Conservation (phyloP, 2,113 vertebrate species). For the Cebidichthys violaceus region DNA sequence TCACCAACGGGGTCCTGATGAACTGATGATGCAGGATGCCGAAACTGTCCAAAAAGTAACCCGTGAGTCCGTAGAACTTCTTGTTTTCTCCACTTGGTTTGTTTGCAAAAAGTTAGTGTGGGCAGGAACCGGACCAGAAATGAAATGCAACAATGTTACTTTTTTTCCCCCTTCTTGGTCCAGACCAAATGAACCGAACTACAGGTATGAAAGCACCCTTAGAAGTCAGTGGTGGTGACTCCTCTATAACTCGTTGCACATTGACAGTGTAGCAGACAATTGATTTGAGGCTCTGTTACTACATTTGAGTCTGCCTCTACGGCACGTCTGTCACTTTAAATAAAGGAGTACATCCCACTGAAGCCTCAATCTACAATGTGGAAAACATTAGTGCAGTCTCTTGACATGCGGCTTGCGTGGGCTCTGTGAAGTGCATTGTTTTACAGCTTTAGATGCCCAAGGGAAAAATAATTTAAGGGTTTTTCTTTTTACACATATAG, state of each 20-base stretch:
- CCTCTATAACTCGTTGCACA: constrained; percentile 34
- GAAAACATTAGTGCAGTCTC: constrained; percentile 26
- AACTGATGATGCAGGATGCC: no score
- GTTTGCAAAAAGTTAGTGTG: no score
- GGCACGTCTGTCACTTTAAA: constrained; percentile 70
- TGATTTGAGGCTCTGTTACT: constrained; percentile 53
- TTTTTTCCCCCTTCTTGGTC: background rate
- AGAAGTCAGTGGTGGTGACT: constrained; percentile 26
- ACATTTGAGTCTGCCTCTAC: constrained; percentile 46
- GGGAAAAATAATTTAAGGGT: background rate
- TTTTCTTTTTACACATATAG: constrained; percentile 11
- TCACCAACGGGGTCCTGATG: no score
- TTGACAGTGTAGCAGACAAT: constrained; percentile 38
- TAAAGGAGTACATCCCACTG: constrained; percentile 45
- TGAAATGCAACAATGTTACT: no score
- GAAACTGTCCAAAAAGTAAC: no score
- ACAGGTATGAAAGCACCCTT: background rate
- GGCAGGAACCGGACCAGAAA: no score
- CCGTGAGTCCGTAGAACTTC: no score
- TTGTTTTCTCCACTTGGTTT: no score
- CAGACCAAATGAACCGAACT: background rate
- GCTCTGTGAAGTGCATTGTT: constrained; percentile 59
- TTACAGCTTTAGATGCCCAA: constrained; percentile 12
- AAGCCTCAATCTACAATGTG: constrained; percentile 26
- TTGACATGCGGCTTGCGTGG: constrained; percentile 44